Evolutionary conservation across 2,797 vertebrate species (phyloP), one percentile per base, ranked within the genome.

Genomic region (Momotus momota): DNA sequence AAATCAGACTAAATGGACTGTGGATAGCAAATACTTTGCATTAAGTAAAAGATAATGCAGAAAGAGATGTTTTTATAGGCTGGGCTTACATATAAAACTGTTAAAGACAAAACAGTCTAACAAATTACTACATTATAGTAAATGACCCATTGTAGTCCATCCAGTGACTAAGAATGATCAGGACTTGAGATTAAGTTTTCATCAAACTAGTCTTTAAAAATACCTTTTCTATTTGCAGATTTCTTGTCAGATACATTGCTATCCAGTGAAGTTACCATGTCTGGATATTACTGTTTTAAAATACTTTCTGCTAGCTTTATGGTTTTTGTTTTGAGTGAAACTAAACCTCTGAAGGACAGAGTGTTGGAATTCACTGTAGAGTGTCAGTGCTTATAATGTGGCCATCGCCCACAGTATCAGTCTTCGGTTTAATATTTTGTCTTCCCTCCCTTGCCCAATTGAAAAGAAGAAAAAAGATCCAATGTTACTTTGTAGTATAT

Each of bases 391-490:
- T 48, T 5, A 22, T 71, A 25, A 18, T 41, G 25, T 40, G 49
- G 6, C 8, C 8, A 21, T 57, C 41, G 9, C 9, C 19, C 10
- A 16, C 27, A 71, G 3, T 8, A 51, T 10, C 25, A 54, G 29
- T 26, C 22, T n/a, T 33, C 73, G 31, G 16, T 51, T 86, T 58
- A 41, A 16, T 74, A 49, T 20, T 64, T 89, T 77, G 4, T 58
- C 14, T 69, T 61, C 7, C 21, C 6, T 58, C 20, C 10, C 6
- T 11, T 8, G 1, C 7, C 7, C 7, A 81, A 0, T 1, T 27
- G 45, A 35, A 58, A 5, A 33, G 33, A 40, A 14, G 13, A 19
- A 26, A 21, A 48, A 3, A 1, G 1, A 46, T 48, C 16, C 16
- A 45, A 3, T 41, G 8, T 2, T 75, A 2, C 35, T 43, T 66